Conservation (phyloP, 1,140 invertebrate species). For the Daktulosphaira vitifoliae region DNA sequence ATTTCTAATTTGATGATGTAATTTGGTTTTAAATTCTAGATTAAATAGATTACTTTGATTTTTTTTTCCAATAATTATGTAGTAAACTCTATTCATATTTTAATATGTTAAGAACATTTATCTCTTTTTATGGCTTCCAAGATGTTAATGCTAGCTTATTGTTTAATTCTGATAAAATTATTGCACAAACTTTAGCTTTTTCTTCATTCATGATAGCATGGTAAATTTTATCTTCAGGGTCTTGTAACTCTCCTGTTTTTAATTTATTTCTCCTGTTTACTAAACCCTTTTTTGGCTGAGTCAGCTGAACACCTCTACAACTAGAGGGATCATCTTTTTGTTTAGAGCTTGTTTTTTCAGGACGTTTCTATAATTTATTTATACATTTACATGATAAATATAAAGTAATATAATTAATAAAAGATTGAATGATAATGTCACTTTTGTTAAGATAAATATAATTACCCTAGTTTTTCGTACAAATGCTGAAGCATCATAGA, state of each 20-base stretch:
- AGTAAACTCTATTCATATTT: no score
- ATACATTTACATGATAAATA: background rate
- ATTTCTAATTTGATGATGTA: no score
- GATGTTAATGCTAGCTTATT: constrained; percentile 58
- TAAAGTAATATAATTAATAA: no score
- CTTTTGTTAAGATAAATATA: no score
- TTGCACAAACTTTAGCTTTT: constrained; percentile 48
- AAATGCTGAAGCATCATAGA: constrained; percentile 71
- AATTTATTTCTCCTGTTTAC: constrained; percentile 4
- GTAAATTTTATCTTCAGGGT: constrained; percentile 31
- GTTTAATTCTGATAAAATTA: constrained; percentile 63
- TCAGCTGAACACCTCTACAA: background rate
- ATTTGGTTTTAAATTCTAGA: no score
- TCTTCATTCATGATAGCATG: constrained; percentile 29
- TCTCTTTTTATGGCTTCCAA: constrained; percentile 47
- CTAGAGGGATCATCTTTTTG: constrained; percentile 18
- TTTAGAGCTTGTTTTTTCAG: constrained; percentile 20
- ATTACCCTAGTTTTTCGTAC: constrained; percentile 56
- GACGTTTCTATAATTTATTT: constrained; percentile 14
- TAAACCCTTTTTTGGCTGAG: constrained; percentile 19
- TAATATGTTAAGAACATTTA: no score
- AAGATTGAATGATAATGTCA: no score
- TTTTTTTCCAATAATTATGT: no score
- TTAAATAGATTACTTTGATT: no score
- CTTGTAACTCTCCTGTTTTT: constrained; percentile 11